Evolutionary conservation across 2,888 invertebrate genomes (phyloP), one percentile per base, ranked within the genome.

Genomic region (Limnephilus auricula): DNA sequence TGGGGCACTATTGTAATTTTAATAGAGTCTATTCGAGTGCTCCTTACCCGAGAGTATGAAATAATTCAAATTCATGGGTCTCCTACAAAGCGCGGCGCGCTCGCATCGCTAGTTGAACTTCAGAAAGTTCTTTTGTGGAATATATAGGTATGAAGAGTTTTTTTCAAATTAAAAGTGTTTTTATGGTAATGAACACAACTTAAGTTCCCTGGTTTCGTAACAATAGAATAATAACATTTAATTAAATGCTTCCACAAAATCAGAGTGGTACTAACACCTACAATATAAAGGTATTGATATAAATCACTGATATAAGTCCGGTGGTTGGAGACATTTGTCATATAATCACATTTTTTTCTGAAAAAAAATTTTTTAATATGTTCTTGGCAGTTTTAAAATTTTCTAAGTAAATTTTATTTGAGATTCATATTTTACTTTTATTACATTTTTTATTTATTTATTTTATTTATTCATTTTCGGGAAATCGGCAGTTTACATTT

Each of bases 1-100:
- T 91, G 32, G 83, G n/a, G n/a, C 88, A 92, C 92, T 92, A 92
- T 92, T 92, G 92, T 92, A 88, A 92, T 92, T 92, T 92, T 92
- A 92, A 92, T 92, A 91, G 91, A 82, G 92, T 92, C 90, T 86
- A 90, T 91, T 91, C 85, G 89, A 90, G 90, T 90, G 86, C 78
- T 45, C 89, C 89, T n/a, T n/a, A 31, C 50, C 79, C 80, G 87
- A 79, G 90, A 90, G 40, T 92, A 90, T 90, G 89, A 90, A 91
- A 91, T 92, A 91, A 91, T 91, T 92, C 91, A 92, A 89, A 91
- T 92, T 92, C 90, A 90, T 80, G 87, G 90, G 91, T 50, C 85
- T 88, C 34, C 31, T 34, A 34, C 89, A 83, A 89, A 79, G 79
- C 87, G 31, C 65, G 15, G 6, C 0, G 37, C 15, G 50, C 85